Evolutionary conservation across 2,113 vertebrate genomes (phyloP).

Genomic region (Tinamus guttatus): DNA sequence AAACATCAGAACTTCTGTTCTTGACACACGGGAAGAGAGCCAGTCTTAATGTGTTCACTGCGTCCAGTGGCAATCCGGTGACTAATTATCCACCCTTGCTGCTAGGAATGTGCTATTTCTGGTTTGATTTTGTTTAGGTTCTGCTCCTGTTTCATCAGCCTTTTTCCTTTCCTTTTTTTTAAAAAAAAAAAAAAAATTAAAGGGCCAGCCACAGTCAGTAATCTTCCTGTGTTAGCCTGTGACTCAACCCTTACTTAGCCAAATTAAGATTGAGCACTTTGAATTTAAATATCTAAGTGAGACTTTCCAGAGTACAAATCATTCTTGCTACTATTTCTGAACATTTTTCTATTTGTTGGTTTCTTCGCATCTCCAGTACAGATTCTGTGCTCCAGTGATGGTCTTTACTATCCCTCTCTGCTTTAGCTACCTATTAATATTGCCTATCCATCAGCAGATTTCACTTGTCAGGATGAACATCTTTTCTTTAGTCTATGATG

Average conservation of each 20-base stretch:
- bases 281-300: background rate
- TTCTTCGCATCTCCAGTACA: background rate
- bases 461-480: background rate
- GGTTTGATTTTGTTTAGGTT: conserved; percentile 4
- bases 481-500: background rate
- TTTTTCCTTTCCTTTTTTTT: background rate
- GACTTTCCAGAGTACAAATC: background rate
- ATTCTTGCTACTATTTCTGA: background rate
- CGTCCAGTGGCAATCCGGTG: background rate
- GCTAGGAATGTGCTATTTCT: conserved; percentile 2
- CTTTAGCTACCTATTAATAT: background rate
- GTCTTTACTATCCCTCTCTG: background rate
- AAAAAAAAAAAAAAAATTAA: too few relatives aligned
- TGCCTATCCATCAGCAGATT: background rate
- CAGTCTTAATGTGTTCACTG: background rate
- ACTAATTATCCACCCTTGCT: conserved; percentile 6
- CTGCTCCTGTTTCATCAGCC: background rate
- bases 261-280: background rate
- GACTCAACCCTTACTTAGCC: background rate
- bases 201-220: background rate
- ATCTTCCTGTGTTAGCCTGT: background rate
- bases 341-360: background rate
- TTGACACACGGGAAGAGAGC: background rate
- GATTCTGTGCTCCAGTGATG: background rate
- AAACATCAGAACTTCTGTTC: background rate